phyloP scores from a whole-genome alignment of 2,113 vertebrate species.

The Triplophysa rosa region DNA sequence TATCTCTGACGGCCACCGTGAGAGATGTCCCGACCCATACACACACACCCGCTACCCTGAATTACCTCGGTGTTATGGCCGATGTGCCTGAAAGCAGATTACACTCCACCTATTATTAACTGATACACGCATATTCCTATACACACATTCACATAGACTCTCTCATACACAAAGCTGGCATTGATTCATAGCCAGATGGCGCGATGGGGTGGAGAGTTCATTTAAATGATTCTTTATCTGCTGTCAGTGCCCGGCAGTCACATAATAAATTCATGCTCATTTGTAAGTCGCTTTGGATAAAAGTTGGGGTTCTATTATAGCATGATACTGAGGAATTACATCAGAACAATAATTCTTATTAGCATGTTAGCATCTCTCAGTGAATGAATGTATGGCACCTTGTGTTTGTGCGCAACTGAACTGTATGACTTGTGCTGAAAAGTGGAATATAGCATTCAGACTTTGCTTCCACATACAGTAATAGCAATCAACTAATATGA shows the following conservation, averaged over 20 bases:
- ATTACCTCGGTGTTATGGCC: constrained; percentile 29
- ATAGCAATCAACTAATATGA: too few species aligned
- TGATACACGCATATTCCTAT: not conserved
- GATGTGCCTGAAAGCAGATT: constrained; percentile 25
- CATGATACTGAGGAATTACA: constrained; percentile 12
- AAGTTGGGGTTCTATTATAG: not conserved
- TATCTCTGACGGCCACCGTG: not conserved
- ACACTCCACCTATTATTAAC: constrained; percentile 40
- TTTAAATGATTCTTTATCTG: constrained; percentile 1
- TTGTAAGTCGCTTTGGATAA: too few species aligned
- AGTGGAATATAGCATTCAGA: too few species aligned
- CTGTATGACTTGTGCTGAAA: too few species aligned
- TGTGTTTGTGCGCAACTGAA: too few species aligned
- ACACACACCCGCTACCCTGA: constrained; percentile 26
- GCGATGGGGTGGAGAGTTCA: constrained; percentile 2
- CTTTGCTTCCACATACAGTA: too few species aligned
- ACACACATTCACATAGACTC: constrained; percentile 14
- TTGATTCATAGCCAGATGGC: constrained; percentile 25
- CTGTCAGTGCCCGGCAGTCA: not conserved
- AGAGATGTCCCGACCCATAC: constrained; percentile 5
- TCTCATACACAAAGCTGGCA: constrained; percentile 10
- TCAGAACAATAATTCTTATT: constrained; percentile 2
- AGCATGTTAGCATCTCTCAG: not conserved
- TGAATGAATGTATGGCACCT: constrained; percentile 26
- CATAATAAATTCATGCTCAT: not conserved